Base-by-base conservation (phyloP, 2,888 invertebrate genomes). In the Tupiocoris notatus region DNA sequence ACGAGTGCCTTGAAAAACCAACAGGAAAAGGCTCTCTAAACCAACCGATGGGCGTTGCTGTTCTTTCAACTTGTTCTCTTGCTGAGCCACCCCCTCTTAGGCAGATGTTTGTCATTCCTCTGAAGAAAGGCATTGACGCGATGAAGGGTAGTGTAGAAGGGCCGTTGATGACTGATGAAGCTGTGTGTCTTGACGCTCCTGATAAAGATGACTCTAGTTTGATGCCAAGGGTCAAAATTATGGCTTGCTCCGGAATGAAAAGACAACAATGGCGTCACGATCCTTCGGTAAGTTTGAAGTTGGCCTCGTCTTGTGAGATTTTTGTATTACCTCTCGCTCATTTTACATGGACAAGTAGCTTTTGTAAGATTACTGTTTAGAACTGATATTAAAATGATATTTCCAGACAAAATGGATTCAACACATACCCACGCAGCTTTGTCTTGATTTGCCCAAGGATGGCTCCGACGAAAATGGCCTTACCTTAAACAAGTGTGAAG, bases 141-240 rank as follows among this genome's bases (percentile, higher is more conserved):
- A 57, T 62, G 1, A 12, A 39, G 18, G 56, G 67, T 24, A 73
- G 74, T 59, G 68, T 58, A 16, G 74, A 75, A 56, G 80, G 79
- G 1, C 87, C 86, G 78, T 85, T 95, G 68, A 94, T 94, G 92
- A 92, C 92, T 0, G 94, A 96, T 82, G 95, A 95, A 83, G 93
- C 92, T 6, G 86, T 95, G 2, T 96, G 96, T 81, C 85, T 96
- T 76, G 94, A 95, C 82, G 89, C 89, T 21, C 88, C 89, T 0
- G 85, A 85, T 39, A 82, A 82, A 62, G 86, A 88, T 81, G 86
- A 86, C 0, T 63, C 78, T 20, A 77, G 79, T 3, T 21, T 71
- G 21, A 89, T 87, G 81, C 88, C 88, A 0, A 85, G 87, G 73
- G 92, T 91, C 0, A 86, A 91, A 77, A 90, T 93, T 83, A 89